Percentiles rank a stretch among this genome's conserved stretches.
These are phyloP conservation scores for Sternotherus odoratus DNA, from an alignment of 2,797 vertebrate species.

Conservation along the genomic window DNA sequence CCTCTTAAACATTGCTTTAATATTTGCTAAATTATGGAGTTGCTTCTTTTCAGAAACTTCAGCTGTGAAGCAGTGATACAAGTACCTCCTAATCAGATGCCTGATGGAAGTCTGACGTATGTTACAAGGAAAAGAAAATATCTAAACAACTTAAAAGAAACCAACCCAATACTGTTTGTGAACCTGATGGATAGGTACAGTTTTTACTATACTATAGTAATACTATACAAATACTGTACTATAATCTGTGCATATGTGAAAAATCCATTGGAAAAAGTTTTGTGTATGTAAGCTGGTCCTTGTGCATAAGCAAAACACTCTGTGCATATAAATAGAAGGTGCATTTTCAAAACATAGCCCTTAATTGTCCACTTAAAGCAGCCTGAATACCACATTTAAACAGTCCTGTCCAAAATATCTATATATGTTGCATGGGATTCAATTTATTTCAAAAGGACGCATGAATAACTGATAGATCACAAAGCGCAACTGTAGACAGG, in stretches of 20 bases:
- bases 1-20: not conserved
- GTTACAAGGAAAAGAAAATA: conserved; percentile 27
- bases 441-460: not conserved
- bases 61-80: not conserved
- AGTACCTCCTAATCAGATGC: not conserved
- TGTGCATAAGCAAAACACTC: not conserved
- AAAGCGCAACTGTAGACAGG: not conserved
- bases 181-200: not conserved
- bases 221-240: too few species aligned
- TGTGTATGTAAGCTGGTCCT: not conserved
- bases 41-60: conserved; percentile 15
- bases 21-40: not conserved
- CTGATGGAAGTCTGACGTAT: not conserved
- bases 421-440: not conserved
- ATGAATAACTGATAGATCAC: not conserved
- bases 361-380: conserved; percentile 42
- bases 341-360: conserved; percentile 29
- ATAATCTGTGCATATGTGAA: not conserved
- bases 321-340: conserved; percentile 26
- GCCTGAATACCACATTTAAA: not conserved
- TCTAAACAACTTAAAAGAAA: not conserved
- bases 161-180: not conserved
- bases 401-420: not conserved
- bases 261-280: conserved; percentile 17
- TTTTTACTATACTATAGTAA: too few species aligned